Evolutionary conservation across 2,888 invertebrate genomes (phyloP), one percentile per base, ranked within the genome.

Genomic region (Pimpla rufipes): DNA sequence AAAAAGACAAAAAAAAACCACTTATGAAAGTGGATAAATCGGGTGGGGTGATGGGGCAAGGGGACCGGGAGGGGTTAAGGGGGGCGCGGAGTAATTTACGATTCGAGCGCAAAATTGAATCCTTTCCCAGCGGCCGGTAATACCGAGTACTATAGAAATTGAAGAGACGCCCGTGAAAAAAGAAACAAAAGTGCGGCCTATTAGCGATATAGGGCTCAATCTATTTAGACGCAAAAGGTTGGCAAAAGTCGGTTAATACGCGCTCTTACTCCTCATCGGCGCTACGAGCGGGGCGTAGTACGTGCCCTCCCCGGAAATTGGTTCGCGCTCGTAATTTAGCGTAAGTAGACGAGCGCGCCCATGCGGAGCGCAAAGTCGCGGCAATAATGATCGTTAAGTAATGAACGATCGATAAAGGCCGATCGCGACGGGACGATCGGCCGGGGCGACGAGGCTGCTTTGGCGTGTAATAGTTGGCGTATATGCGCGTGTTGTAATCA

Each of bases 321-420:
- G 88, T 87, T 89, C 88, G 88, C 67, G 74, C 82, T 88, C 89
- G 87, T 90, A 91, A 92, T 90, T 90, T 89, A 88, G 85, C 78
- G 79, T 88, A 88, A 89, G 88, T 87, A 89, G 84, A 85, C 83
- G 84, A 84, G 59, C 67, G 50, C n/a, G 21, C 40, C 29, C 29
- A 29, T 45, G 45, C 86, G 78, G 87, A 88, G 91, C 88, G 88
- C 87, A 88, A 91, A 91, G 90, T 93, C 90, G 90, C 89, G 89
- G 89, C 88, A 89, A 91, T 92, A 91, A 92, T 89, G 91, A 90
- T 87, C 86, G 87, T 88, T 90, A 91, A 91, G 90, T 91, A 91
- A 91, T 89, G 91, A 91, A 88, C 86, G 80, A 85, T 66, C 81
- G 80, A 78, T 83, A 80, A 80, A 80, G 64, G 52, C 29, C 29